phyloP scores from a whole-genome alignment of 2,113 vertebrate genomes.

The Varanus komodoensis region DNA sequence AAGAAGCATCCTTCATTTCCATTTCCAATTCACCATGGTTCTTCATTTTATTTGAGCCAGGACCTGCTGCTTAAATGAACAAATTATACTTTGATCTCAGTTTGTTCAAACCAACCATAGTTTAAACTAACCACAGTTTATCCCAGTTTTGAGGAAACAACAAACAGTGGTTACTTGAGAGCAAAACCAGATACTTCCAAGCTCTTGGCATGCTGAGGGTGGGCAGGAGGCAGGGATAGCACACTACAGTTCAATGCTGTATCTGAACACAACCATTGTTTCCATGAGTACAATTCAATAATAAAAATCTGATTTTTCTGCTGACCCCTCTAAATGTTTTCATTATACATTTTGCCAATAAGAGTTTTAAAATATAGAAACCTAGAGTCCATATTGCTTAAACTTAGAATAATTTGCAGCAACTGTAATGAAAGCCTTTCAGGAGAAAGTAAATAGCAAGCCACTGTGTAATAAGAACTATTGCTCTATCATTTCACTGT shows the following conservation, averaged over 20 bases:
- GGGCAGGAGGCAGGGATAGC: not conserved
- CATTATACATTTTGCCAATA: not conserved
- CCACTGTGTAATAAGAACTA: conserved; percentile 32
- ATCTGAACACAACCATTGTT: not conserved
- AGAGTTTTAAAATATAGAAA: conserved; percentile 25
- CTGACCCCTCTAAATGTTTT: not conserved
- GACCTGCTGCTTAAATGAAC: not conserved
- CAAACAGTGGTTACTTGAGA: not conserved
- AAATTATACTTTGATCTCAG: not conserved
- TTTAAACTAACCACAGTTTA: not conserved
- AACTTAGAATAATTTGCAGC: not conserved
- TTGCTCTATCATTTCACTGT: conserved; percentile 18
- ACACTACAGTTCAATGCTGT: not conserved
- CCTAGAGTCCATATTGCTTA: not conserved
- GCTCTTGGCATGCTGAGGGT: not conserved
- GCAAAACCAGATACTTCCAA: not conserved
- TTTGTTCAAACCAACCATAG: not conserved
- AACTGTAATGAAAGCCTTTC: conserved; percentile 29
- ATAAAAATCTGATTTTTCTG: not conserved
- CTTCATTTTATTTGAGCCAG: not conserved
- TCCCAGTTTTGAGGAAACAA: not conserved
- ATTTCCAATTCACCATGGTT: not conserved
- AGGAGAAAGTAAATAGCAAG: conserved; percentile 23
- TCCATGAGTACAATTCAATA: not conserved
- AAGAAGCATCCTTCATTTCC: not conserved